Conservation (phyloP, 2,888 invertebrate genomes). For the Amorpha juglandis region DNA sequence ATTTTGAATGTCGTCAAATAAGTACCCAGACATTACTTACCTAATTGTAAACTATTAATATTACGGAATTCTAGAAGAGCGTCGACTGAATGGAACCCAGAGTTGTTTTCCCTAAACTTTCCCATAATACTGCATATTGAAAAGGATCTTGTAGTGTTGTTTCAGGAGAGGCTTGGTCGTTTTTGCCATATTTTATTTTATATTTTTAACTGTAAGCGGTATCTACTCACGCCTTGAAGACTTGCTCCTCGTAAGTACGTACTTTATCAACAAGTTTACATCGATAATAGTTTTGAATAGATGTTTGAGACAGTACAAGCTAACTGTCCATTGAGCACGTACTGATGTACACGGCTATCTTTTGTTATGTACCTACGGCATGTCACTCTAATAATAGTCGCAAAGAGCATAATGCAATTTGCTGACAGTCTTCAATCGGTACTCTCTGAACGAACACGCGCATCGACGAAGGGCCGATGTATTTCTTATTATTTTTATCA, state of each 20-base stretch:
- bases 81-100: no score
- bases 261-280: neutral
- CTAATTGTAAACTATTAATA: no score
- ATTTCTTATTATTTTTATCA: conserved; percentile 36
- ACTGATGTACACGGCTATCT: neutral
- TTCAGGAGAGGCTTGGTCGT: no score
- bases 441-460: conserved; percentile 32
- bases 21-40: no score
- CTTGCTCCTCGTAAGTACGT: no score
- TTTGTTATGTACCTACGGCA: conserved; percentile 8
- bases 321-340: conserved; percentile 11
- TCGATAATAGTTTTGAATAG: conserved; percentile 9
- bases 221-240: no score
- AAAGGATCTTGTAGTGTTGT: no score
- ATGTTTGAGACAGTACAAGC: neutral
- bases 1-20: neutral
- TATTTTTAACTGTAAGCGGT: no score
- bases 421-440: conserved; percentile 19
- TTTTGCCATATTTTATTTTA: no score
- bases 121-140: no score
- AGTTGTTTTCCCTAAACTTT: no score
- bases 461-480: conserved; percentile 28
- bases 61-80: no score
- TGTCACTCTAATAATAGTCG: conserved; percentile 27
- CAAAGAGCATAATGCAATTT: conserved; percentile 18